phyloP scores from a whole-genome alignment of 2,888 invertebrate species.

The Cephalotes varians region DNA sequence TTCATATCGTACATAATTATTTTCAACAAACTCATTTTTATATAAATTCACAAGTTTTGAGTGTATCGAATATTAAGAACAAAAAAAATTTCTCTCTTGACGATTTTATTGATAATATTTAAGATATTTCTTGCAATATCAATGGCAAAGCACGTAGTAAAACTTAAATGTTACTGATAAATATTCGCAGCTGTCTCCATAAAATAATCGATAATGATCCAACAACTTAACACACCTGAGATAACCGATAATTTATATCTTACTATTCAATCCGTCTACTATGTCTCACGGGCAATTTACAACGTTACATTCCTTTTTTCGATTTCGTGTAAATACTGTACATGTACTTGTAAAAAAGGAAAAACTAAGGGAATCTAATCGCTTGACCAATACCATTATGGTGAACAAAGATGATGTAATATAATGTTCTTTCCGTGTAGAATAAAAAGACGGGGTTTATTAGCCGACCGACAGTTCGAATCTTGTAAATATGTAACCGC shows the following conservation, averaged over 20 bases:
- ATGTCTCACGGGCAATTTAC: conserved; percentile 13
- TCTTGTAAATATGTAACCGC: conserved; percentile 50
- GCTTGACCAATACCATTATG: conserved; percentile 76
- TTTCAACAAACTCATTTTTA: not conserved
- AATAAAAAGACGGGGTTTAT: conserved; percentile 6
- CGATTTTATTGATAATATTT: conserved; percentile 3
- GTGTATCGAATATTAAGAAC: not conserved
- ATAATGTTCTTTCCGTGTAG: conserved; percentile 45
- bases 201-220: conserved; percentile 19
- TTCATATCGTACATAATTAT: not conserved
- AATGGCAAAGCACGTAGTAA: conserved; percentile 14
- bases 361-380: conserved; percentile 58
- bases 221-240: not conserved
- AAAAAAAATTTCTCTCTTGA: not conserved
- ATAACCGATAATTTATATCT: conserved; percentile 36
- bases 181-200: conserved; percentile 14
- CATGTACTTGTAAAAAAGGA: conserved; percentile 75
- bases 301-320: conserved; percentile 9
- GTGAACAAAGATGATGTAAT: conserved; percentile 39
- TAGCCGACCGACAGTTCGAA: conserved; percentile 16
- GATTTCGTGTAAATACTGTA: conserved; percentile 79
- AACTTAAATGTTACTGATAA: conserved; percentile 39
- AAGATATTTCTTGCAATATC: conserved; percentile 16
- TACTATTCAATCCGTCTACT: conserved; percentile 22
- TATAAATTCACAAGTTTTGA: not conserved